Evolutionary conservation across 2,888 invertebrate genomes (phyloP).

Genomic region (Dolomedes plantarius): DNA sequence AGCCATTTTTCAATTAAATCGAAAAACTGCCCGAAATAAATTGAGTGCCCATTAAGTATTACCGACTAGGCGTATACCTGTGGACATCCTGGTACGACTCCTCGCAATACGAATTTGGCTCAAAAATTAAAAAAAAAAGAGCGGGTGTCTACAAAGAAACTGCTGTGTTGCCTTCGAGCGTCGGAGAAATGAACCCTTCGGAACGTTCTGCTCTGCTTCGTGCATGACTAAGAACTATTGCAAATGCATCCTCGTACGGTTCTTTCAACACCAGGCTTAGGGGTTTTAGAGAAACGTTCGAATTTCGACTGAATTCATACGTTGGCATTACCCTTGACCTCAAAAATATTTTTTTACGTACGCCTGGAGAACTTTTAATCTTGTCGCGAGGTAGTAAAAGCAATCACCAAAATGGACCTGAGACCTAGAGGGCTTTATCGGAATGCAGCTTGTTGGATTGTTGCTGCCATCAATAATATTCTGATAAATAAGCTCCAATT

Average conservation of each 20-base stretch:
- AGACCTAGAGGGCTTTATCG: no score
- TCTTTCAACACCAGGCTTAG: background rate
- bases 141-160: background rate
- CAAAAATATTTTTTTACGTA: background rate
- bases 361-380: no score
- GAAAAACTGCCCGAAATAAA: constrained; percentile 9
- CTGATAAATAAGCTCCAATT: no score
- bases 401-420: no score
- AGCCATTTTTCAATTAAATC: constrained; percentile 24
- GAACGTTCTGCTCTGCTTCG: constrained; percentile 1
- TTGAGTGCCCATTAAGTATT: background rate
- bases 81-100: background rate
- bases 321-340: background rate
- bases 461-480: no score
- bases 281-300: background rate
- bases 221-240: background rate
- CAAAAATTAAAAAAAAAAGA: background rate
- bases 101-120: background rate
- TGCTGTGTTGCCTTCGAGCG: background rate
- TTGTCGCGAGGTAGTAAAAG: no score
- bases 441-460: no score
- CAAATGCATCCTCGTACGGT: background rate
- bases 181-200: background rate
- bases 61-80: background rate
- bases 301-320: background rate